Conservation (phyloP, 2,888 invertebrate species). For the Anagyrus pseudococci region DNA sequence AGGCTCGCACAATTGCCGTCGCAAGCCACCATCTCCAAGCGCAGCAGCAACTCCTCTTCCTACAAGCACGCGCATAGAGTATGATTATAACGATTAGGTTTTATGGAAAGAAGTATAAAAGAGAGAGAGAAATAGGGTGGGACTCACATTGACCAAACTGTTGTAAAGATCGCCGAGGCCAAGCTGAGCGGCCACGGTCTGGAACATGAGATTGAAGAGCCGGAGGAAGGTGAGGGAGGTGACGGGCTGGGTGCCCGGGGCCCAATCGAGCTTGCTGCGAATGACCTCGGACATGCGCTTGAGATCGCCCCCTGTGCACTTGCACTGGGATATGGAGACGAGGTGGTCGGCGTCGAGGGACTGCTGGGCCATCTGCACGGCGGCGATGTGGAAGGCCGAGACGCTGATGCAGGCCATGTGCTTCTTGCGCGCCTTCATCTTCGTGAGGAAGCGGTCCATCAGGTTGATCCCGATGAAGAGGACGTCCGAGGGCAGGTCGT, state of each 20-base stretch:
- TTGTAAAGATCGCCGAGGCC: conserved; percentile 65
- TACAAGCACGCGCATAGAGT: conserved; percentile 46
- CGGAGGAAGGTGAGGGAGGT: conserved; percentile 76
- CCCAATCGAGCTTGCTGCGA: conserved; percentile 76
- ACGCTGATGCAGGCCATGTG: conserved; percentile 89
- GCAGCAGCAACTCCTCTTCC: conserved; percentile 71
- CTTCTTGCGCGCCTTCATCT: conserved; percentile 82
- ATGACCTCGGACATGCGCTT: conserved; percentile 86
- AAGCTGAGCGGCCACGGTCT: conserved; percentile 65
- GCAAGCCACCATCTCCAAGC: conserved; percentile 78
- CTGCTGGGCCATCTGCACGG: conserved; percentile 69
- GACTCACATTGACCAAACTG: conserved; percentile 65
- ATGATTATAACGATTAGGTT: not conserved
- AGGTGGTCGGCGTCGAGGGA: conserved; percentile 72
- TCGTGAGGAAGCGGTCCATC: conserved; percentile 82
- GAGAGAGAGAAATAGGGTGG: too few species aligned
- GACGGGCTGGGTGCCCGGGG: conserved; percentile 66
- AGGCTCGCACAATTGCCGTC: conserved; percentile 78
- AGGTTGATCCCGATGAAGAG: conserved; percentile 80
- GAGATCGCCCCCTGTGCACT: conserved; percentile 85
- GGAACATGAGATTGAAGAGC: conserved; percentile 70
- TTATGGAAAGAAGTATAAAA: not conserved
- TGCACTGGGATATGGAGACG: conserved; percentile 74
- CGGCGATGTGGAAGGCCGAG: conserved; percentile 84
- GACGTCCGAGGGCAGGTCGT: conserved; percentile 80